Evolutionary conservation across 1,140 invertebrate species (phyloP), one percentile per base, ranked within the genome.

Genomic region (Diprion similis): DNA sequence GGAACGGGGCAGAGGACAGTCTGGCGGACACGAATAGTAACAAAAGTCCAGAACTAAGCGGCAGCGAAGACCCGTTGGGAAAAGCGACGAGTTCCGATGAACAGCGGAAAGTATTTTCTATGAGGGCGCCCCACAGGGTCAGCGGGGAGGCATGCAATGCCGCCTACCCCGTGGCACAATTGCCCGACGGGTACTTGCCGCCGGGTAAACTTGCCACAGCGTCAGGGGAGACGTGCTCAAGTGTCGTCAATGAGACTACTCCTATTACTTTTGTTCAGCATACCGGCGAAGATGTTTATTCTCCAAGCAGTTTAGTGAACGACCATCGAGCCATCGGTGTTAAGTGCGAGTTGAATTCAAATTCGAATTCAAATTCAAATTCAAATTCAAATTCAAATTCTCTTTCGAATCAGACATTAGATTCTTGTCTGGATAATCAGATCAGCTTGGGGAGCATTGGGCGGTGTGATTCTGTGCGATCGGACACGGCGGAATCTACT

Each of bases 401-500:
- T n/a, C 47, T 8, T 65, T 68, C 71, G 11, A n/a, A 45, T 37
- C 69, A 71, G 68, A 51, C 64, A 17, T 51, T 64, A 15, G 46
- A 46, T 68, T 15, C 37, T 65, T 65, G 67, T 64, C 18, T 47
- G 64, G 17, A 19, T 15, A 8, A 67, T 70, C 8, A 47, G 67
- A 73, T 19, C 7, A 71, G 59, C 68, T 73, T 65, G 66, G 70
- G 47, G 11, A 59, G 51, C n/a, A 73, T 73, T 15, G 74, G 76
- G 6, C 73, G 79, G 17, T 86, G 87, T 71, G 85, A 88, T 72
- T 88, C 87, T 1, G 86, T 83, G 0, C 77, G 86, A 18, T 88
- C 87, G 19, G 88, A 89, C 74, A 85, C 86, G 13, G 85, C 83
- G 65, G 88, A 89, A 76, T 89, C 85, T 11, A 84, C 81, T 68